Evolutionary conservation across 64 coral and sea anemone species (phyloP), one percentile per base, ranked within the genome.

Genomic region (Platygyra sinensis): DNA sequence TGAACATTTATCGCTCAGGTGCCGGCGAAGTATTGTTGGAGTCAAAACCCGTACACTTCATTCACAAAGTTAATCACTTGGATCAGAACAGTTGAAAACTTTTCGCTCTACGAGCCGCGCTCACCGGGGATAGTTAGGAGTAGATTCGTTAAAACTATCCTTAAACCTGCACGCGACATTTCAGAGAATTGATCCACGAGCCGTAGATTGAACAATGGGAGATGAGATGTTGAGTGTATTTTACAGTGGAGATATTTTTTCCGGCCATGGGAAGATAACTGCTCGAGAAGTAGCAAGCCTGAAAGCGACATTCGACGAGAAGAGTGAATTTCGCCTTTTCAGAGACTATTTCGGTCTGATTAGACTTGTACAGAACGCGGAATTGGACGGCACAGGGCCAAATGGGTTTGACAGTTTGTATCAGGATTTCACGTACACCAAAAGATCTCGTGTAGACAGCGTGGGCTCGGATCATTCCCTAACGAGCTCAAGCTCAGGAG

Each of bases 271-370:
- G 9, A 88, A 93, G 86, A 80, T 97, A 52, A 90, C 76, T 30
- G 89, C 74, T 62, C 80, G 83, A 75, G 90, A 79, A 67, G 80
- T 97, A 30, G 73, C 86, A 25, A 89, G 82, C 15, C 87, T 97
- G 11, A 97, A 90, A 72, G 78, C 82, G 77, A 86, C 77, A 24
- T 94, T 89, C 81, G 91, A 95, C 74, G 91, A 99, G 65, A 89
- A 92, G 72, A 89, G 83, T 16, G 97, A 99, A 71, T 99, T 99
- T 86, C 91, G 93, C n/a, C 79, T 99, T 27, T 99, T 99, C 91
- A 94, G 94, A 25, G 97, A 99, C 87, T 99, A 99, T 52, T 99
- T 99, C 88, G 97, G 97, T 20, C 80, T 99, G 30, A 99, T 95
- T 82, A 88, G 93, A 42, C 88, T 99, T 55, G 94, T 99, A 25